Evolutionary conservation across 2,888 invertebrate species (phyloP).

Genomic region (Eulithis prunata): DNA sequence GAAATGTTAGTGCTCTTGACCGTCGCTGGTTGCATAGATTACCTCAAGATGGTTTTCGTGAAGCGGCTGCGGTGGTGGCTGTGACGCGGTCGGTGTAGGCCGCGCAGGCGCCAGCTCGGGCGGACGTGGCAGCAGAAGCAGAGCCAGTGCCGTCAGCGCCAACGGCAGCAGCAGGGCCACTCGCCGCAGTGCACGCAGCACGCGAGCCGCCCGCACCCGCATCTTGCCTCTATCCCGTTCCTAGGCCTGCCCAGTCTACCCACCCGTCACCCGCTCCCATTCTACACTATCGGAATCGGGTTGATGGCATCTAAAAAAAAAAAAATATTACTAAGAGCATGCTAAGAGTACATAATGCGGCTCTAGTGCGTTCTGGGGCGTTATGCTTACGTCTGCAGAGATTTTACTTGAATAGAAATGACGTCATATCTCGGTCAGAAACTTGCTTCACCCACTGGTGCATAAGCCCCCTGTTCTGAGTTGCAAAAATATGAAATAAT

Average conservation of each 20-base stretch:
- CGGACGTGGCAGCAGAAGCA: slow-evolving; percentile 78
- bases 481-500: too few relatives aligned
- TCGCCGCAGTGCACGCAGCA: slow-evolving; percentile 73
- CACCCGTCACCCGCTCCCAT: slow-evolving; percentile 40
- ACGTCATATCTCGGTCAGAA: too few relatives aligned
- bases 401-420: too few relatives aligned
- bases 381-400: too few relatives aligned
- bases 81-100: slow-evolving; percentile 43
- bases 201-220: slow-evolving; percentile 75
- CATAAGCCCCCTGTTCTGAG: not conserved
- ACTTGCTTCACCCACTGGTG: too few relatives aligned
- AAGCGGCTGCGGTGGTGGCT: slow-evolving; percentile 38
- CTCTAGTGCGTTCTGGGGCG: not conserved
- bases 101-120: slow-evolving; percentile 58
- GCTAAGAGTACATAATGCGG: too few relatives aligned
- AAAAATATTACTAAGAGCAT: not conserved
- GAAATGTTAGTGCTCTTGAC: too few relatives aligned
- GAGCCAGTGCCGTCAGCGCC: slow-evolving; percentile 78
- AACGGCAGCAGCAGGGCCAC: slow-evolving; percentile 79
- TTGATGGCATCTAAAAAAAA: slow-evolving; percentile 30
- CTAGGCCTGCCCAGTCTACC: slow-evolving; percentile 34
- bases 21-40: slow-evolving; percentile 15
- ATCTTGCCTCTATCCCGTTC: slow-evolving; percentile 50
- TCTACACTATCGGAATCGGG: slow-evolving; percentile 18
- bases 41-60: slow-evolving; percentile 56